phyloP scores from a whole-genome alignment of 2,797 vertebrate genomes.

The Allobates femoralis region DNA sequence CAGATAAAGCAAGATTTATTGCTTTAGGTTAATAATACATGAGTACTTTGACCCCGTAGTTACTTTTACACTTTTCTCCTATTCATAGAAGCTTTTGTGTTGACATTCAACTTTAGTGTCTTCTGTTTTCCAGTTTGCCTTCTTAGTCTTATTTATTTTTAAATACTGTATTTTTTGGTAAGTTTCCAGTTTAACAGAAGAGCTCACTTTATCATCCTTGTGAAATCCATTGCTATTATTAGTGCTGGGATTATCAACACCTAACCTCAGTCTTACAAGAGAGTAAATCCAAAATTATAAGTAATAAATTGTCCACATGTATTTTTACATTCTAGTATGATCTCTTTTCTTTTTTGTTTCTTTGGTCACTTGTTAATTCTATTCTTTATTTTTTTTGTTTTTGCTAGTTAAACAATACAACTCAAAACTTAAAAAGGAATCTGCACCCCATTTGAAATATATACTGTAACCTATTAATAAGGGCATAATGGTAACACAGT shows the following conservation, averaged over 20 bases:
- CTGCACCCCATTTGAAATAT: no score
- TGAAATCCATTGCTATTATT: constrained; percentile 38
- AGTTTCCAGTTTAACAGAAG: constrained; percentile 36
- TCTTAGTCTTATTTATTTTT: constrained; percentile 48
- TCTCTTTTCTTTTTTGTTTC: neutral
- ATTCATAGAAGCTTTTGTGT: constrained; percentile 28
- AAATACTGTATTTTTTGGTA: constrained; percentile 44
- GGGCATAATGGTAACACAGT: no score
- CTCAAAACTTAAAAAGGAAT: no score
- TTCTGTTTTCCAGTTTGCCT: constrained; percentile 45
- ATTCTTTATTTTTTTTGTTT: no score
- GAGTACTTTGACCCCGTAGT: constrained; percentile 38
- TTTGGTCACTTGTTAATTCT: neutral
- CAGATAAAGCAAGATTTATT: constrained; percentile 55
- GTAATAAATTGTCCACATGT: neutral
- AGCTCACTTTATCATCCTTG: constrained; percentile 38
- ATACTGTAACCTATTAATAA: no score
- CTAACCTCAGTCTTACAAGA: constrained; percentile 20
- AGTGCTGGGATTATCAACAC: constrained; percentile 43
- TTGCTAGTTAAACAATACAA: no score
- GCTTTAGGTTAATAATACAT: constrained; percentile 43
- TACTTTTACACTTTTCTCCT: constrained; percentile 43
- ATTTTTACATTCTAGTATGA: neutral
- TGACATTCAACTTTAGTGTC: constrained; percentile 35
- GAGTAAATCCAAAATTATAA: constrained; percentile 23